Evolutionary conservation across 2,797 vertebrate species (phyloP).

Genomic region (Hydrocynus forskahlii): DNA sequence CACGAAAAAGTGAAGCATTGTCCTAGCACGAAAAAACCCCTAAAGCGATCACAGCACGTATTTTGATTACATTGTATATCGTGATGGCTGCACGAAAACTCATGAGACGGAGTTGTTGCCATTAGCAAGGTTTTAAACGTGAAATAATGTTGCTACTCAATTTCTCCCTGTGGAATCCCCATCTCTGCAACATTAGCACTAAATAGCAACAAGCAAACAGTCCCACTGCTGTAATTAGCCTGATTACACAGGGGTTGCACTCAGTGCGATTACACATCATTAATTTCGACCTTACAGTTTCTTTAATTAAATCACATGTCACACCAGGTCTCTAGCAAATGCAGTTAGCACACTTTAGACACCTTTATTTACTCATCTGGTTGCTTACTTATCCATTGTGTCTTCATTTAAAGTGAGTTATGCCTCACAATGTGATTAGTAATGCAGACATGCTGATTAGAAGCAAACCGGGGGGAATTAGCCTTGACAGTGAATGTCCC

Average conservation of each 20-base stretch:
- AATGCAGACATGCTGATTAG: constrained; percentile 53
- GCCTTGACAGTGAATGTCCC: constrained; percentile 53
- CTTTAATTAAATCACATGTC: constrained; percentile 53
- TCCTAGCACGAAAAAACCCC: no score
- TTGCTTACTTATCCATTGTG: constrained; percentile 37
- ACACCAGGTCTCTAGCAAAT: constrained; percentile 49
- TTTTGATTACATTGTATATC: no score
- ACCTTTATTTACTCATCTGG: constrained; percentile 44
- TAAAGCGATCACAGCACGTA: no score
- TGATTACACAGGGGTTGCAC: constrained; percentile 50
- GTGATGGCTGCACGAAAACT: no score
- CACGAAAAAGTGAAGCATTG: no score
- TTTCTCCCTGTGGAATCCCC: neutral
- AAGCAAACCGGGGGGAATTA: constrained; percentile 51
- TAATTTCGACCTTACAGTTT: constrained; percentile 51
- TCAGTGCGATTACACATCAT: constrained; percentile 55
- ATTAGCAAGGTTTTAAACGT: neutral
- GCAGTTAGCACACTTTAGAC: constrained; percentile 44
- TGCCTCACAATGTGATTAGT: constrained; percentile 54
- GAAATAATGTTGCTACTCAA: neutral
- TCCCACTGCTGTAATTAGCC: constrained; percentile 52
- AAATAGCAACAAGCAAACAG: constrained; percentile 60
- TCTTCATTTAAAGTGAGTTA: constrained; percentile 21
- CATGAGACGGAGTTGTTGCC: no score
- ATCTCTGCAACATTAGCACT: constrained; percentile 44